Base-by-base conservation (phyloP, 2,797 vertebrate genomes). In the Thalassophryne amazonica region DNA sequence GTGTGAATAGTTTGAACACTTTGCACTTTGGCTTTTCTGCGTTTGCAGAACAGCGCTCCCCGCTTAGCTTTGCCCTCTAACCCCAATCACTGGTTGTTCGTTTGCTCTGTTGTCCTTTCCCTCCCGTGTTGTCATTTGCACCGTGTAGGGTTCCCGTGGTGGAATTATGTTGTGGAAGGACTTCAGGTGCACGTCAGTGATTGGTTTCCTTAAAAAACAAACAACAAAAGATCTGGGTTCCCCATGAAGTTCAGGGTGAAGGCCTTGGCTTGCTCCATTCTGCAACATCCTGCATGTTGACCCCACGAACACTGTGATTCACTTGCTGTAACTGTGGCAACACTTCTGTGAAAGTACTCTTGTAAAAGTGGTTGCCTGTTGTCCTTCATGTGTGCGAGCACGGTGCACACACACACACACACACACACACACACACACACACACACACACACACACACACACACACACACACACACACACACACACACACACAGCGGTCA, bases 11-110 rank as follows among this genome's bases (percentile, higher is more conserved):
- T 68, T 75, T 47, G 58, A 75, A 65, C 80, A 85, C 85, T 88
- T 90, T 88, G 87, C 86, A 90, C 89, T 90, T 89, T 85, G 73
- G 73, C 82, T 80, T 82, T 68, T 74, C 69, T 70, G 77, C 67
- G 59, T 85, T 61, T 83, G 69, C 71, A 73, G 60, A 80, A 80
- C 69, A 76, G 68, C 59, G 24, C 55, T 48, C 53, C 37, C 59
- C 6, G 47, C 63, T 50, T 42, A 22, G 60, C 63, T 67, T 21
- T 25, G 55, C 77, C 76, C 56, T 23, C 29, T 67, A 54, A n/a
- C 10, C 35, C 63, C 47, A 28, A 24, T 65, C 50, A 7, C 21
- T 21, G 14, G 34, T 33, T 14, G 37, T 18, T 19, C 24, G 41
- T 62, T 36, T 40, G 57, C 75, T 58, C 35, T 1, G 10, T 28